Conservation (phyloP, 1,140 invertebrate genomes). For the Bursaphelenchus mucronatus region DNA sequence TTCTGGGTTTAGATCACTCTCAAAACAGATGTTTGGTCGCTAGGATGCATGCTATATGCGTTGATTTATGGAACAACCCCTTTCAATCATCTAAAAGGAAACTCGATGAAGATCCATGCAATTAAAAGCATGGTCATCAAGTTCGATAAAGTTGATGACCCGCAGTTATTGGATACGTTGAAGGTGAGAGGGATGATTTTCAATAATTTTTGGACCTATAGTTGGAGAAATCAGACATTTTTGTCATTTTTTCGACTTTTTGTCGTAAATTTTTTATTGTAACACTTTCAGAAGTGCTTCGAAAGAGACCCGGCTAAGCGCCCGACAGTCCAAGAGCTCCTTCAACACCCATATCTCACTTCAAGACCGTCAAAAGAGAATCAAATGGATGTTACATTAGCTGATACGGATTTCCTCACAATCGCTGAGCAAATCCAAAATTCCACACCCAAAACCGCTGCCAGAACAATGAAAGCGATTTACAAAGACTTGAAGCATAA, state of each 20-base stretch:
- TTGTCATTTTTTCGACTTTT: constrained; percentile 25
- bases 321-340: constrained; percentile 71
- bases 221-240: constrained; percentile 8
- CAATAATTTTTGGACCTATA: constrained; percentile 4
- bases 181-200: constrained; percentile 27
- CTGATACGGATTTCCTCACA: no score
- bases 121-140: constrained; percentile 74
- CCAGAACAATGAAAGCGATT: no score
- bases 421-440: no score
- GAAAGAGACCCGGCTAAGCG: constrained; percentile 69
- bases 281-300: constrained; percentile 67
- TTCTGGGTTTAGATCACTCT: constrained; percentile 72
- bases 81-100: constrained; percentile 76
- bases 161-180: constrained; percentile 67
- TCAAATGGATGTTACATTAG: no score
- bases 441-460: no score
- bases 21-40: constrained; percentile 92
- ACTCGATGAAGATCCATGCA: constrained; percentile 73
- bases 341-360: constrained; percentile 68
- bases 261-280: constrained; percentile 18
- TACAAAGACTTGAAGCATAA: no score
- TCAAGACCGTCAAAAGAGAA: no score
- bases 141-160: constrained; percentile 66
- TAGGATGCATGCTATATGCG: constrained; percentile 91
- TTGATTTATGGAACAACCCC: constrained; percentile 84